Base-by-base conservation (phyloP, 1,140 invertebrate genomes). In the Pantala flavescens region DNA sequence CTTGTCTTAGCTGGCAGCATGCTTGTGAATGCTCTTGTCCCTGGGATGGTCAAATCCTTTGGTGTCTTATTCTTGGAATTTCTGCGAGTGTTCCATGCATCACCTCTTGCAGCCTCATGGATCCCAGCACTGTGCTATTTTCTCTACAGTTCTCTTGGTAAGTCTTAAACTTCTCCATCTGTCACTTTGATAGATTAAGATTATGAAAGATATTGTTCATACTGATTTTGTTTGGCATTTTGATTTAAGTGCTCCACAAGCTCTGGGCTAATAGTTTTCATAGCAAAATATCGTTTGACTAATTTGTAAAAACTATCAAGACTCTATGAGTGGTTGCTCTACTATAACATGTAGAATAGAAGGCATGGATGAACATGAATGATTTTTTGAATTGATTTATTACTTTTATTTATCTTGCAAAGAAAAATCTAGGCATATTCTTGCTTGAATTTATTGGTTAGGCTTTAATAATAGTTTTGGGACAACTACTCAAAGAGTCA, bases 31-130 rank as follows among this genome's bases (percentile, higher is more conserved):
- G 87, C 94, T 73, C 84, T 94, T 11, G 91, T 94, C 63, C 92
- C 93, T 10, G 91, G 93, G 24, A 93, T 90, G 1, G 88, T 94
- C n/a, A 94, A 95, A 80, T 94, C 92, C 23, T 95, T 94, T 80
- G 93, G 93, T 24, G 91, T 95, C 0, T 82, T 94, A 0, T 90
- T 93, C 78, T 87, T 92, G 28, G 92, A 93, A 79, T 92, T 94
- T 80, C 82, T 91, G 70, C 88, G 90, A 77, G 89, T 89, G 0
- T 94, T 93, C 77, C 78, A 93, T 14, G 86, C 90, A 0, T 86
- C 88, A 12, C 85, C 89, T 0, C 85, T 90, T 0, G 85, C 88
- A n/a, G 91, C 90, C n/a, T 87, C 90, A 0, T 93, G 91, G 86
- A 93, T 95, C 79, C 91, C 92, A 1, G 91, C 92, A 0, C 80